phyloP scores from a whole-genome alignment of 1,140 invertebrate species.

The Liolophura sinensis region DNA sequence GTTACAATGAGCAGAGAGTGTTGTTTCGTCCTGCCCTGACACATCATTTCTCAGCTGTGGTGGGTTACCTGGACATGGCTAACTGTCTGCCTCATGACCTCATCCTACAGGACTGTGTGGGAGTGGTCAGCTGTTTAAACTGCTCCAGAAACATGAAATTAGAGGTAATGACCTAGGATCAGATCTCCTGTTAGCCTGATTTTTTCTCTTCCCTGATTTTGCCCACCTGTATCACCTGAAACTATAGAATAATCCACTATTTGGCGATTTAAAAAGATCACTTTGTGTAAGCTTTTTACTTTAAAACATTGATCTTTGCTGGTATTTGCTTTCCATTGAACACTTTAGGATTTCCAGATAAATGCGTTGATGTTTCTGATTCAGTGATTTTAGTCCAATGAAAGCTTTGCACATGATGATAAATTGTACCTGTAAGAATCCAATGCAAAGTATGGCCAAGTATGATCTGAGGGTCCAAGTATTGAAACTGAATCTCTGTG shows the following conservation, averaged over 20 bases:
- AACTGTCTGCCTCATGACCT: slow-evolving; percentile 53
- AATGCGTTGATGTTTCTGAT: too few relatives aligned
- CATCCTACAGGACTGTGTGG: slow-evolving; percentile 45
- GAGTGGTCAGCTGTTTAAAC: slow-evolving; percentile 44
- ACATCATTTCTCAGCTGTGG: slow-evolving; percentile 47
- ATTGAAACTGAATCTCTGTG: too few relatives aligned
- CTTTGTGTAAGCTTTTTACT: too few relatives aligned
- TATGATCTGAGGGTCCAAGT: too few relatives aligned
- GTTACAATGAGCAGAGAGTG: slow-evolving; percentile 38
- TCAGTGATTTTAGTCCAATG: too few relatives aligned
- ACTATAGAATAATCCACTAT: background rate
- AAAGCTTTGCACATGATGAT: too few relatives aligned
- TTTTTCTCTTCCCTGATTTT: background rate
- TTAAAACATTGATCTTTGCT: too few relatives aligned
- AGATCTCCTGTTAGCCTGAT: background rate
- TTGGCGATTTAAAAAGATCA: too few relatives aligned
- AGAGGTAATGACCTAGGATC: slow-evolving; percentile 33
- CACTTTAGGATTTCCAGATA: background rate
- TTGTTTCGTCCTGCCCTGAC: slow-evolving; percentile 47
- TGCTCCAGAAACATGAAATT: slow-evolving; percentile 49
- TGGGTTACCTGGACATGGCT: slow-evolving; percentile 55
- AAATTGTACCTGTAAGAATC: too few relatives aligned
- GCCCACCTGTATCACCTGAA: background rate
- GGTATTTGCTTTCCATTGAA: too few relatives aligned
- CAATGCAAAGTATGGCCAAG: too few relatives aligned